Evolutionary conservation across 2,888 invertebrate genomes (phyloP), one percentile per base, ranked within the genome.

Genomic region (Spilosoma lubricipeda): DNA sequence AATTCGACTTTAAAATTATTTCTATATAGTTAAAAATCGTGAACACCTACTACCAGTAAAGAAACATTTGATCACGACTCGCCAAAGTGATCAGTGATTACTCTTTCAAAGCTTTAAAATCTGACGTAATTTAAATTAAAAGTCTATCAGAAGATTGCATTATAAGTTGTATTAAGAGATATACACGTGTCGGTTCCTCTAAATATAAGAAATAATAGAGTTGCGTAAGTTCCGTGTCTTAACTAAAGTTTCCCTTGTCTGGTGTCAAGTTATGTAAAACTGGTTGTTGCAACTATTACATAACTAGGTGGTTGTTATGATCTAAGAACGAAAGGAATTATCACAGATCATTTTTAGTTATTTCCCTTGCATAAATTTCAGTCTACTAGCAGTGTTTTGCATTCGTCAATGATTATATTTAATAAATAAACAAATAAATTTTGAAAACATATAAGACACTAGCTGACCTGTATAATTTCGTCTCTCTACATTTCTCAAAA

Each of bases 211-310:
- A 45, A 79, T 77, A 76, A 52, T 73, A 48, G 27, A 68, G 70
- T 85, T 82, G 68, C 71, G 68, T 56, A 83, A 70, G 70, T 73
- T 77, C 79, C 79, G 77, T 82, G 82, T 82, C 79, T 76, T 74
- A 73, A 75, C 69, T 74, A 56, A 67, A 64, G n/a, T 79, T 84
- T 82, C 36, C 77, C 74, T 71, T 77, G 75, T 74, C 63, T 72
- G 66, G 73, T 76, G 59, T 76, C 39, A 65, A 36, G 48, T 84
- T 80, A 77, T 71, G 66, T 78, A 83, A 84, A 36, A 27, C 33
- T 76, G 15, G 70, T 77, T 77, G 67, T 74, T 79, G 70, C 76
- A 80, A 80, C 70, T 70, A 72, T 80, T 82, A 73, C 75, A 77
- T 75, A 79, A 84, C 67, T 68, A 63, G 80, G 67, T 69, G 67